Base-by-base conservation (phyloP, 2,888 invertebrate species). In the Melolontha melolontha region DNA sequence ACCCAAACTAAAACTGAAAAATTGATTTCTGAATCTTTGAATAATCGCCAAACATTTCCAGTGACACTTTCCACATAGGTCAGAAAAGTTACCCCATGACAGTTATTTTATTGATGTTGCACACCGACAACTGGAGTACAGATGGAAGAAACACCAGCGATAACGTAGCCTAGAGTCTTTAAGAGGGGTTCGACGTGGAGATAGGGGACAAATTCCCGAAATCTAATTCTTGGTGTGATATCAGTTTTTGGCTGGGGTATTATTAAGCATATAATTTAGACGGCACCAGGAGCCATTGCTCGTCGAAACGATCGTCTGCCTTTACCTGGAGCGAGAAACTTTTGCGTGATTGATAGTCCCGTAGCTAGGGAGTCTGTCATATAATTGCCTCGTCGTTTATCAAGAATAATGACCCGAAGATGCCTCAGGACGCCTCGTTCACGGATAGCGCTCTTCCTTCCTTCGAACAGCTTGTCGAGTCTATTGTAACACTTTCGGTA, bases 361-460 rank as follows among this genome's bases (percentile, higher is more conserved):
- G 54, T 40, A 44, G 64, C 67, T 54, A 67, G 47, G 44, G 59
- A 54, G 71, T 67, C 71, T 75, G 75, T 76, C 77, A 76, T 78
- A 79, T 79, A 80, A 81, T 80, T 80, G 79, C 78, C 77, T 77
- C 71, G 75, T 77, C 79, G 75, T 81, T 81, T 79, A 80, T 80
- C 80, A 80, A 74, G 73, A 76, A 79, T 80, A 80, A 79, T 78
- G 79, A 75, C 72, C 72, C 72, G 73, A 74, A 72, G 74, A 76
- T 74, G 73, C 73, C 67, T 71, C 72, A 68, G 71, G 68, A 66
- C 64, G 69, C 67, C 64, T 63, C 54, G 64, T 66, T 69, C 55
- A 50, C 55, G 12, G 57, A 12, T 64, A 52, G 17, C 12, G 6
- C 10, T 10, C 27, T 29, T 44, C 44, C 57, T 50, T 17, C 44